Evolutionary conservation across 2,888 invertebrate species (phyloP).

Genomic region (Cotesia congregata): DNA sequence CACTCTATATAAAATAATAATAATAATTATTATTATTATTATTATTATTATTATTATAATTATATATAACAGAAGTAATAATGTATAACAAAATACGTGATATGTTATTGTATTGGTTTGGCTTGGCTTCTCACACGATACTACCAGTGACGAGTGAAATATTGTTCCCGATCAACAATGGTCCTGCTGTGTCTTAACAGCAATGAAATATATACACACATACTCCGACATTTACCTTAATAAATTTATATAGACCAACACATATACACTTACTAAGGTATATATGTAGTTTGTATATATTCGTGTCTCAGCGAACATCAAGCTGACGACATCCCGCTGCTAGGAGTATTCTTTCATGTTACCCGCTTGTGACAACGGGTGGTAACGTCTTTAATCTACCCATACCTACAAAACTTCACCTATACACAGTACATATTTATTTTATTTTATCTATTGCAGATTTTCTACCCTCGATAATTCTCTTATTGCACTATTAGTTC

Average conservation of each 20-base stretch:
- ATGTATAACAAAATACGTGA: slow-evolving; percentile 23
- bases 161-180: slow-evolving; percentile 48
- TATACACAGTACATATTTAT: slow-evolving; percentile 5
- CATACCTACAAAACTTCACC: neutral
- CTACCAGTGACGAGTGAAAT: slow-evolving; percentile 41
- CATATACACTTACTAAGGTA: slow-evolving; percentile 17
- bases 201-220: slow-evolving; percentile 18
- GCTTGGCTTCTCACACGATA: slow-evolving; percentile 27
- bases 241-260: slow-evolving; percentile 24
- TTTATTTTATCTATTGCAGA: slow-evolving; percentile 14
- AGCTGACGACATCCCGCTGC: slow-evolving; percentile 67
- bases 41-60: too few species aligned
- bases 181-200: slow-evolving; percentile 43
- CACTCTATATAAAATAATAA: too few species aligned
- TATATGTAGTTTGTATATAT: slow-evolving; percentile 23
- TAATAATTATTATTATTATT: too few species aligned
- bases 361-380: slow-evolving; percentile 65
- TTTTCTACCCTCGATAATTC: slow-evolving; percentile 18
- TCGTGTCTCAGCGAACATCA: slow-evolving; percentile 50
- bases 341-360: slow-evolving; percentile 65
- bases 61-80: neutral
- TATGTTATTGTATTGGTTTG: slow-evolving; percentile 34
- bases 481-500: slow-evolving; percentile 38
- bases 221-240: too few species aligned
- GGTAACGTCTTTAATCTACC: slow-evolving; percentile 48